A percentile compares a stretch with the other conserved stretches of the same genome.
phyloP scores from a whole-genome alignment of 2,797 vertebrate species.

The Eupleurogrammus muticus region DNA sequence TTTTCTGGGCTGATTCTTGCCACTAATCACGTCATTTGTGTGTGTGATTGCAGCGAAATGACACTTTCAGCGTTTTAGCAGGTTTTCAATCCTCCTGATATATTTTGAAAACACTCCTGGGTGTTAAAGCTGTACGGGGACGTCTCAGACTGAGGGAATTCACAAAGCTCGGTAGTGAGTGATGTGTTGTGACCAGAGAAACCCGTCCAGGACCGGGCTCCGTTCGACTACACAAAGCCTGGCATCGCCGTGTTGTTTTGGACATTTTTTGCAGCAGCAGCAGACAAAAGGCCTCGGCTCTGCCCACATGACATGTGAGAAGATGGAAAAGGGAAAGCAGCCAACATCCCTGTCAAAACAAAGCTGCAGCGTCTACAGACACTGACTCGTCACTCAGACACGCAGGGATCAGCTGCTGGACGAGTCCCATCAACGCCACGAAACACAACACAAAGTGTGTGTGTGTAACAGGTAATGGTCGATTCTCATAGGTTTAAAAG shows the following conservation, averaged over 20 bases:
- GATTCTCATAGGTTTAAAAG: no score
- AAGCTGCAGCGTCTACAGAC: slow-evolving; percentile 12
- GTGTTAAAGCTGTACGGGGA: not conserved
- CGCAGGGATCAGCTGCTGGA: slow-evolving; percentile 35
- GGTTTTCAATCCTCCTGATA: not conserved
- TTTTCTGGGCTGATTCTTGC: not conserved
- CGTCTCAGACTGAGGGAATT: not conserved
- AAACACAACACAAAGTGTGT: no score
- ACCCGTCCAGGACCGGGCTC: not conserved
- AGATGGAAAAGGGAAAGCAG: slow-evolving; percentile 16
- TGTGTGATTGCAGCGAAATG: not conserved
- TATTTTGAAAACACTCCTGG: not conserved
- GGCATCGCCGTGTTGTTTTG: slow-evolving; percentile 14
- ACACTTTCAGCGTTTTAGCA: not conserved
- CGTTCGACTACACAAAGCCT: not conserved
- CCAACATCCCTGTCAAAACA: slow-evolving; percentile 51
- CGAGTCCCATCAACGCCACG: slow-evolving; percentile 15
- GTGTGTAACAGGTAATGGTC: no score
- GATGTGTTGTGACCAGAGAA: slow-evolving; percentile 9
- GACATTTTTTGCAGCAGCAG: not conserved
- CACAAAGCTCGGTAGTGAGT: not conserved
- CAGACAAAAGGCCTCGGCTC: slow-evolving; percentile 16
- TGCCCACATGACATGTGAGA: slow-evolving; percentile 25
- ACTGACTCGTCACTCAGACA: slow-evolving; percentile 31
- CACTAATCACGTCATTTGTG: not conserved